phyloP scores from a whole-genome alignment of 2,113 vertebrate species.

The Emydura subglobosa region DNA sequence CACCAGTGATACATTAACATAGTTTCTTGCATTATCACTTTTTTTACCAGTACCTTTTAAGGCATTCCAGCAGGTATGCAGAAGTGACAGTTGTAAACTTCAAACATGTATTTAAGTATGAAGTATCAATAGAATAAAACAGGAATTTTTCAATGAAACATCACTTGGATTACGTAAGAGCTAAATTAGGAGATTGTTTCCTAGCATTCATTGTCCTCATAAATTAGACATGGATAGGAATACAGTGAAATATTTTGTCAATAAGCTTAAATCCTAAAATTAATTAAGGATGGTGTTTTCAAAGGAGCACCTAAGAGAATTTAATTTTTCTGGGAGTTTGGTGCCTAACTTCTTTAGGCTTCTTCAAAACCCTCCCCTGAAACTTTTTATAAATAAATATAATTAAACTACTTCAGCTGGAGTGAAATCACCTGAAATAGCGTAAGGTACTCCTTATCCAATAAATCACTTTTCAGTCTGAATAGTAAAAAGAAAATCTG shows the following conservation, averaged over 20 bases:
- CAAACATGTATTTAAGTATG: neutral
- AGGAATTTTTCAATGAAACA: slow-evolving; percentile 20
- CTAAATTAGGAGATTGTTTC: neutral
- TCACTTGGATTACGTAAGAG: neutral
- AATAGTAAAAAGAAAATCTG: neutral
- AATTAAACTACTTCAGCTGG: neutral
- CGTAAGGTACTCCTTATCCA: accelerated
- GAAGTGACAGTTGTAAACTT: neutral
- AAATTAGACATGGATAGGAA: neutral
- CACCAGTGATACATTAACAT: neutral
- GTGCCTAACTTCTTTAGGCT: neutral
- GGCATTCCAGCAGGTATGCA: neutral
- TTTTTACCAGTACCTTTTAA: neutral
- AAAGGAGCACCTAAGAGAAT: neutral
- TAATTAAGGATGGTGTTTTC: neutral
- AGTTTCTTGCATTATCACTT: neutral
- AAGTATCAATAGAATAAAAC: neutral
- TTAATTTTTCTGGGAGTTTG: neutral
- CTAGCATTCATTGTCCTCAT: slow-evolving; percentile 14
- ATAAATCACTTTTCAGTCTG: neutral
- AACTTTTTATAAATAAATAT: neutral
- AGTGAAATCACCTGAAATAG: neutral
- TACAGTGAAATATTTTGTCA: neutral
- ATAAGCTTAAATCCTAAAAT: neutral
- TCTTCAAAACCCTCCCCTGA: neutral